phyloP scores from a whole-genome alignment of 2,888 invertebrate species.

The Amphipyra tragopoginis region DNA sequence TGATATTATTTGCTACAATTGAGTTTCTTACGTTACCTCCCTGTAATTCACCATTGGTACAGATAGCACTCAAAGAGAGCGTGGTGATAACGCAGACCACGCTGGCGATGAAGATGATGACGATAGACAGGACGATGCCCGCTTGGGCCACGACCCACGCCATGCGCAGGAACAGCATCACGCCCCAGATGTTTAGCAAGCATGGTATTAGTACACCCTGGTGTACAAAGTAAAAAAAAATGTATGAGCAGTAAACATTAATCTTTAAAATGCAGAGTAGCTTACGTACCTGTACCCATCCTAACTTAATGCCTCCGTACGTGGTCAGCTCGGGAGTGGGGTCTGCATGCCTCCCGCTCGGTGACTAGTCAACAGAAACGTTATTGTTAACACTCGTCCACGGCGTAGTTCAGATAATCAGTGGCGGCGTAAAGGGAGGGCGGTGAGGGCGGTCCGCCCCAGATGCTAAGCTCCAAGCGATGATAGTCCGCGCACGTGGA shows the following conservation, averaged over 20 bases:
- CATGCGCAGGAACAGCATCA: slow-evolving; percentile 98
- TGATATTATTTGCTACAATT: not conserved
- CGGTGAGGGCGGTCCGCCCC: too few relatives aligned
- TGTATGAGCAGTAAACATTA: too few relatives aligned
- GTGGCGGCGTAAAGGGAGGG: too few relatives aligned
- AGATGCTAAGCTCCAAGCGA: too few relatives aligned
- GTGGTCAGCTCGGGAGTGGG: slow-evolving; percentile 70
- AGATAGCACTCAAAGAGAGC: slow-evolving; percentile 95
- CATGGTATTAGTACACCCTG: slow-evolving; percentile 97
- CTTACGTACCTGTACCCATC: slow-evolving; percentile 92
- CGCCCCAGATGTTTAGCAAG: slow-evolving; percentile 99
- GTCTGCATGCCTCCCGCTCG: slow-evolving; percentile 9
- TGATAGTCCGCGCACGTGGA: too few relatives aligned
- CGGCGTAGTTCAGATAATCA: too few relatives aligned
- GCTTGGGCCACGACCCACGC: slow-evolving; percentile 99
- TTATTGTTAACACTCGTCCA: too few relatives aligned
- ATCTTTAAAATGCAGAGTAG: not conserved
- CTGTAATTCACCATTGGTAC: slow-evolving; percentile 99
- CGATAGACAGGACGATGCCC: slow-evolving; percentile 92
- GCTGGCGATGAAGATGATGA: slow-evolving; percentile 85
- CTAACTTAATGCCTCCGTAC: slow-evolving; percentile 92
- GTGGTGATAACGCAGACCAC: slow-evolving; percentile 95
- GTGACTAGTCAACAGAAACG: slow-evolving; percentile 14
- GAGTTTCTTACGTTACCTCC: slow-evolving; percentile 91
- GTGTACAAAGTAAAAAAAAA: too few relatives aligned